phyloP scores from a whole-genome alignment of 2,888 invertebrate genomes.

The Microctonus brassicae region DNA sequence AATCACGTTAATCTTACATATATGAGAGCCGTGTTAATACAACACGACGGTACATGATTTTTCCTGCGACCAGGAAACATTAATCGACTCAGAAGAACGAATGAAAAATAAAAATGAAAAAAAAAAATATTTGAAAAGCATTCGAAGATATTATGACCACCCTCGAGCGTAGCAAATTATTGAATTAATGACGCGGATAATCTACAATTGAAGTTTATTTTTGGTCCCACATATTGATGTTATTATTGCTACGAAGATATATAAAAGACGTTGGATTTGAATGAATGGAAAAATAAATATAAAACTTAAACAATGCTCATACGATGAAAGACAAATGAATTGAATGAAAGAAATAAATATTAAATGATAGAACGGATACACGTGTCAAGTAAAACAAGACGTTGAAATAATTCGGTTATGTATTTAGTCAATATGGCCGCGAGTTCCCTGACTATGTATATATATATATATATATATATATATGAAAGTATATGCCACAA shows the following conservation, averaged over 20 bases:
- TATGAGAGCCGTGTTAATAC: background rate
- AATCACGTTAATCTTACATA: conserved; percentile 21
- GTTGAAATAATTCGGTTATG: conserved; percentile 37
- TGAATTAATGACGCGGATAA: conserved; percentile 42
- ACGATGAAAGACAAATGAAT: background rate
- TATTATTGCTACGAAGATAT: too few species aligned
- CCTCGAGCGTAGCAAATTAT: conserved; percentile 56
- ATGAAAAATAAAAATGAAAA: conserved; percentile 34
- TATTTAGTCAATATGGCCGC: conserved; percentile 48
- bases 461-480: too few species aligned
- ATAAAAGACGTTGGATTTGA: too few species aligned
- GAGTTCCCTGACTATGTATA: conserved; percentile 53
- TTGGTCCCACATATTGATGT: background rate
- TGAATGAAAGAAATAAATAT: conserved; percentile 26
- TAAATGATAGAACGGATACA: conserved; percentile 52
- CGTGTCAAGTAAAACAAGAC: conserved; percentile 46
- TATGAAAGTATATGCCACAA: background rate
- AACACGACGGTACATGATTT: conserved; percentile 12
- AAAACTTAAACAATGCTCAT: too few species aligned
- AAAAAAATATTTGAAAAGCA: background rate
- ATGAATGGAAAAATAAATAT: too few species aligned
- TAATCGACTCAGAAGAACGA: conserved; percentile 41
- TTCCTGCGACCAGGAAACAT: conserved; percentile 51
- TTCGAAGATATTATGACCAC: conserved; percentile 48
- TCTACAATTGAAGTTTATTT: background rate